Evolutionary conservation across 2,888 invertebrate species (phyloP), one percentile per base, ranked within the genome.

Genomic region (Pheosia tremula): DNA sequence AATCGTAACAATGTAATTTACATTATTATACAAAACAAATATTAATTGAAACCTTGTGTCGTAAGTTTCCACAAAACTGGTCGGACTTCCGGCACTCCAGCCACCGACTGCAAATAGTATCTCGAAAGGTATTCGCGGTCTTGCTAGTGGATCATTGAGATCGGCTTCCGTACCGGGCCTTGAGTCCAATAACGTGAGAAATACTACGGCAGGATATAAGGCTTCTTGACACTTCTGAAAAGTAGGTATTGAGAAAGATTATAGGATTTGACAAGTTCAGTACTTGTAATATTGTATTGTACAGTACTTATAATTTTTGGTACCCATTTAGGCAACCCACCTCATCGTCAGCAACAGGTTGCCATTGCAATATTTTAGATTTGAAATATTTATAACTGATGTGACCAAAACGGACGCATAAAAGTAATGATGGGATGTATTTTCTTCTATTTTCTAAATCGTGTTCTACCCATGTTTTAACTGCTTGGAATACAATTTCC

Each of bases 61-160:
- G 84, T 97, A 97, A 60, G 96, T 97, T 86, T 96, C 96, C 39
- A 96, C 95, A 77, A 96, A 97, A 87, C 96, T 96, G 0, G 97
- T 97, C 0, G 97, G 97, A 69, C 96, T 96, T n/a, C 97, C 97
- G n/a, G 96, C 95, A 82, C 96, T 94, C 98, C 97, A 97, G 1
- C 98, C 98, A 4, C 97, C 97, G 24, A 97, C 95, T 11, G 97
- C 97, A 84, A 98, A 97, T 10, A 98, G 93, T 74, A 97, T 95
- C 78, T 96, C 96, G 83, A 96, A 96, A 56, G 95, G 97, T 86
- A 97, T 95, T 64, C 98, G 92, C 0, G 97, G 97, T 64, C 96
- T 89, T 8, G 95, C 94, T 49, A 96, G 78, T 0, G 95, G 95
- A 79, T 96, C 95, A 71, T 91, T 92, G 4, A 94, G 86, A 76